phyloP scores from a whole-genome alignment of 2,888 invertebrate species.

The Gastrophysa polygoni region DNA sequence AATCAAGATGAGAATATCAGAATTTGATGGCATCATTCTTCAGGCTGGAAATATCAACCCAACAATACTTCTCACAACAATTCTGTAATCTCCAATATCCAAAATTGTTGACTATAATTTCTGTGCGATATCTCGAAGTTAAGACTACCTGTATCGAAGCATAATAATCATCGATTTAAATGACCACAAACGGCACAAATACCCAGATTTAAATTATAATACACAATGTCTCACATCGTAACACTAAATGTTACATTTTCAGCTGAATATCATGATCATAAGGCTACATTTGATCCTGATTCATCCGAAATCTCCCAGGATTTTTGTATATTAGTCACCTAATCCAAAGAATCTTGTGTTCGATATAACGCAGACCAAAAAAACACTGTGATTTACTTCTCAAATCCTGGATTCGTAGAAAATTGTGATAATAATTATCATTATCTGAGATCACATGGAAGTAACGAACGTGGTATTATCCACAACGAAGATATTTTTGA shows the following conservation, averaged over 20 bases:
- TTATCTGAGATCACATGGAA: conserved; percentile 3
- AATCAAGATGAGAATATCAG: too few relatives aligned
- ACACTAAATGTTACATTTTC: conserved; percentile 24
- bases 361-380: neutral
- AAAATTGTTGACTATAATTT: too few relatives aligned
- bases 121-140: too few relatives aligned
- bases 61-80: too few relatives aligned
- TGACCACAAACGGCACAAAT: conserved; percentile 21
- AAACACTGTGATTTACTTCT: conserved; percentile 35
- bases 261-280: conserved; percentile 21
- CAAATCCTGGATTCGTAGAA: conserved; percentile 22
- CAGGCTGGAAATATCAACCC: too few relatives aligned
- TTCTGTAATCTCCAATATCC: too few relatives aligned
- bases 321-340: conserved; percentile 30
- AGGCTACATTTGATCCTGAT: conserved; percentile 36
- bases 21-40: too few relatives aligned
- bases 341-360: conserved; percentile 29
- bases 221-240: conserved; percentile 19
- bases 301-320: conserved; percentile 24
- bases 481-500: too few relatives aligned
- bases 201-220: conserved; percentile 24
- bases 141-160: neutral
- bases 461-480: neutral
- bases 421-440: too few relatives aligned
- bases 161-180: conserved; percentile 19